Percentiles rank a stretch among this genome's conserved stretches.
These are phyloP conservation scores for Congeria kusceri DNA, from an alignment of 2,888 invertebrate species.

Conservation along the genomic window DNA sequence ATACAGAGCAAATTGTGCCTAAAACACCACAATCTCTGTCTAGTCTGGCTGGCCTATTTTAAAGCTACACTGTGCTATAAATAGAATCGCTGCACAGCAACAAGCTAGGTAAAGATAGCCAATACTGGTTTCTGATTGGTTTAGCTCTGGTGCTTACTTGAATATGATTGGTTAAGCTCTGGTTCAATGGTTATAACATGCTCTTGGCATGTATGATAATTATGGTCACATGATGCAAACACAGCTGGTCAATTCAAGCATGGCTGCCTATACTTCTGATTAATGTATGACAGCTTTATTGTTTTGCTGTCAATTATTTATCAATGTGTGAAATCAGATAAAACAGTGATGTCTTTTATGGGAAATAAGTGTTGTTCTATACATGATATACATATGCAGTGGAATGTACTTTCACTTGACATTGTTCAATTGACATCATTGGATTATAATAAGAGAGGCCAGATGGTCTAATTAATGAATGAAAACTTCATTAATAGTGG, in stretches of 20 bases:
- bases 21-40: conserved; percentile 36
- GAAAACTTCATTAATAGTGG: conserved; percentile 56
- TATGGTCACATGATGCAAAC: conserved; percentile 80
- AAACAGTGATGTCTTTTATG: conserved; percentile 12
- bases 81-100: conserved; percentile 76
- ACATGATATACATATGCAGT: no score
- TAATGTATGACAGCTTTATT: conserved; percentile 61
- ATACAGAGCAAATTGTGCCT: background rate
- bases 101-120: conserved; percentile 68
- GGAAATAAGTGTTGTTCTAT: background rate
- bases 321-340: conserved; percentile 43
- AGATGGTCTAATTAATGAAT: conserved; percentile 62
- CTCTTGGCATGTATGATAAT: conserved; percentile 66
- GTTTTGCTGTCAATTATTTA: conserved; percentile 60
- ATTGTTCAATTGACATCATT: conserved; percentile 13
- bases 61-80: conserved; percentile 63
- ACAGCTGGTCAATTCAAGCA: conserved; percentile 69
- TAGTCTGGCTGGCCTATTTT: conserved; percentile 64
- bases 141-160: conserved; percentile 56
- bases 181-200: conserved; percentile 77
- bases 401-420: background rate
- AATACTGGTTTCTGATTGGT: conserved; percentile 71
- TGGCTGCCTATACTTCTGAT: conserved; percentile 61
- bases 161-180: conserved; percentile 69
- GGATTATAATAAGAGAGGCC: conserved; percentile 37